A percentile compares a stretch with the other conserved stretches of the same genome.
These are phyloP conservation scores for Eucidaris tribuloides DNA, from an alignment of 35 echinoderm and acorn worm species.

Conservation along the genomic window DNA sequence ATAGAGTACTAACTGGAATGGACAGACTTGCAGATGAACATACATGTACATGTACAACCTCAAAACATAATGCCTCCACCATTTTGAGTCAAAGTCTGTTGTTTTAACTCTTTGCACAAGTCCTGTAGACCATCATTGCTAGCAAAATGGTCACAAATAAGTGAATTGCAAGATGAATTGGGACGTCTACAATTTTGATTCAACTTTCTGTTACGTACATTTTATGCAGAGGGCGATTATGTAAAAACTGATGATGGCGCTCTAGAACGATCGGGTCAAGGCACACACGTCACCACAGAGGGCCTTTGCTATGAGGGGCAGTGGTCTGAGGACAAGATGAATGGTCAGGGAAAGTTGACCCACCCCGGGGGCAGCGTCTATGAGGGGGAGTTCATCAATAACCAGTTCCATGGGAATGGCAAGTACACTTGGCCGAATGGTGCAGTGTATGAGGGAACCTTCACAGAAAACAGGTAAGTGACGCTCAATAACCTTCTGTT, in stretches of 20 bases:
- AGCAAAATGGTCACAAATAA: no score
- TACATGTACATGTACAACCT: no score
- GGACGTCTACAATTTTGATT: no score
- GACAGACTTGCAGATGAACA: no score
- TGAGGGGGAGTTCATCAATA: conserved; percentile 87
- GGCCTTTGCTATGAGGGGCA: conserved; percentile 81
- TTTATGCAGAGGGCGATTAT: conserved; percentile 74
- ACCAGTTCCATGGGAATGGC: conserved; percentile 90
- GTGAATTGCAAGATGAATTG: no score
- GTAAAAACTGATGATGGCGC: conserved; percentile 58
- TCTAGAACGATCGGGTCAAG: conserved; percentile 76
- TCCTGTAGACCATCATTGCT: no score
- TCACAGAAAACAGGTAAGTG: conserved; percentile 81
- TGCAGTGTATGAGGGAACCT: conserved; percentile 75
- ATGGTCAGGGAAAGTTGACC: conserved; percentile 65
- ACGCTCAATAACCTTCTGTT: no score
- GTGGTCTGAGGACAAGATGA: conserved; percentile 90
- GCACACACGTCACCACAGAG: conserved; percentile 61
- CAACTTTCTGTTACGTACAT: no score
- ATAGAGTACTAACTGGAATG: no score
- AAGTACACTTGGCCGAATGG: conserved; percentile 83
- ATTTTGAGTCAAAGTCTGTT: no score
- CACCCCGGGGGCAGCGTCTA: conserved; percentile 73
- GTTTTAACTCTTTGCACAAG: no score
- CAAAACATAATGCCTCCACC: no score